Percentiles rank a stretch among this genome's conserved stretches.
Conservation (phyloP, 1,140 invertebrate genomes). For the Paraescarpia echinospica region DNA sequence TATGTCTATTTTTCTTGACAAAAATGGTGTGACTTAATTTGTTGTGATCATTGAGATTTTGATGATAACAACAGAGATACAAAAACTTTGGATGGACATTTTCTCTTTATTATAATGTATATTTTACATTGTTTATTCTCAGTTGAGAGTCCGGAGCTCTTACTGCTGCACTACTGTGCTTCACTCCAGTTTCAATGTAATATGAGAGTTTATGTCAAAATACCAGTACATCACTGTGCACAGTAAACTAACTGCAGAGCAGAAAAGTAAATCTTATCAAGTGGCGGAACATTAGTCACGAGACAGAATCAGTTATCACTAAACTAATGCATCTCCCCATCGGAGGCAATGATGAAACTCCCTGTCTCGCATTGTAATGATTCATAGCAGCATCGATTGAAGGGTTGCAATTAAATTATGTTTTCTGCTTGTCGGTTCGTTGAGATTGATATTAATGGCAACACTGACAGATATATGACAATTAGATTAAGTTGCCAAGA, state of each 20-base stretch:
- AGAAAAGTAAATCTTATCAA: not conserved
- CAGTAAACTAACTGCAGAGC: not conserved
- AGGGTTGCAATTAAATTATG: not conserved
- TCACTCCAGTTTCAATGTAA: too few relatives aligned
- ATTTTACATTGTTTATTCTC: too few relatives aligned
- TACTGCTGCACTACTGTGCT: too few relatives aligned
- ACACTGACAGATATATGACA: not conserved
- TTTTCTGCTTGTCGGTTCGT: not conserved
- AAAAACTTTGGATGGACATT: too few relatives aligned
- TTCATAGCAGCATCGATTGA: not conserved
- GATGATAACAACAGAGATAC: too few relatives aligned
- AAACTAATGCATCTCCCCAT: not conserved
- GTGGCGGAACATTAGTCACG: not conserved
- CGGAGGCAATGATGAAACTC: not conserved
- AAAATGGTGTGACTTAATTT: not conserved
- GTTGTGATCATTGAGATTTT: too few relatives aligned
- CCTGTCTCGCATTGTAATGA: not conserved
- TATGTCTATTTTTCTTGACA: not conserved
- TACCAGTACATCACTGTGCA: not conserved
- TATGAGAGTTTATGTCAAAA: too few relatives aligned
- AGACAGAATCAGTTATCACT: not conserved
- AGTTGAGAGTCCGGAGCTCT: too few relatives aligned
- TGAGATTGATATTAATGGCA: not conserved
- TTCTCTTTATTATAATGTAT: too few relatives aligned
- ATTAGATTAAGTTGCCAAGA: not conserved